Percentiles rank a stretch among this genome's conserved stretches.
phyloP scores from a whole-genome alignment of 2,888 invertebrate genomes.

The Troilus luridus region DNA sequence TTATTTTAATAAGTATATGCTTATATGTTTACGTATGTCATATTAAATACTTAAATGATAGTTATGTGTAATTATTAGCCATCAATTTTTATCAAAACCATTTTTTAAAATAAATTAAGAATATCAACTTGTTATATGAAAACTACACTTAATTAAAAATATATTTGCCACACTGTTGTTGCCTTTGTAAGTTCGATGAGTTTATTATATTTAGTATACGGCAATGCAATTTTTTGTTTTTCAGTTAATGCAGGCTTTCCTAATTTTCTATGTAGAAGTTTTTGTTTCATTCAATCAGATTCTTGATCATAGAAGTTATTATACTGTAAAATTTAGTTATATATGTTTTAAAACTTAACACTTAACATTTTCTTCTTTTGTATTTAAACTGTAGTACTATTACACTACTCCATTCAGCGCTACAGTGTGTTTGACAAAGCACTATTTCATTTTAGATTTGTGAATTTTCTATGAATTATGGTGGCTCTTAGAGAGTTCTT shows the following conservation, averaged over 20 bases:
- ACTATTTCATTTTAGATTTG: background rate
- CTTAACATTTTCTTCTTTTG: background rate
- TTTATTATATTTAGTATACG: background rate
- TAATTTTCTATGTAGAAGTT: no score
- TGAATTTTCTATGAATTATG: background rate
- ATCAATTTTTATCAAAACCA: background rate
- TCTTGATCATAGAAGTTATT: background rate
- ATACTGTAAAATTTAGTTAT: background rate
- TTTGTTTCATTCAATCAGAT: background rate
- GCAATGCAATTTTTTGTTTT: no score
- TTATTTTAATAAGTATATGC: background rate
- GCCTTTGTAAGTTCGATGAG: background rate
- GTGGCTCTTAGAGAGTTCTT: no score
- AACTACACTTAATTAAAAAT: background rate
- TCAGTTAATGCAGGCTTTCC: no score
- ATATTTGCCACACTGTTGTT: background rate
- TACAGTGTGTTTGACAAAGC: background rate
- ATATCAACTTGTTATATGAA: no score
- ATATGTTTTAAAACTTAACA: background rate
- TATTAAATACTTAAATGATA: background rate
- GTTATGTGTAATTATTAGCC: background rate
- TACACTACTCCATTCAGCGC: background rate
- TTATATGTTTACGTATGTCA: background rate
- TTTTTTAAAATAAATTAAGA: no score
- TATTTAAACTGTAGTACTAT: background rate